These are phyloP conservation scores for Rachycentron canadum DNA, from an alignment of 2,797 vertebrate species.

Conservation along the genomic window DNA sequence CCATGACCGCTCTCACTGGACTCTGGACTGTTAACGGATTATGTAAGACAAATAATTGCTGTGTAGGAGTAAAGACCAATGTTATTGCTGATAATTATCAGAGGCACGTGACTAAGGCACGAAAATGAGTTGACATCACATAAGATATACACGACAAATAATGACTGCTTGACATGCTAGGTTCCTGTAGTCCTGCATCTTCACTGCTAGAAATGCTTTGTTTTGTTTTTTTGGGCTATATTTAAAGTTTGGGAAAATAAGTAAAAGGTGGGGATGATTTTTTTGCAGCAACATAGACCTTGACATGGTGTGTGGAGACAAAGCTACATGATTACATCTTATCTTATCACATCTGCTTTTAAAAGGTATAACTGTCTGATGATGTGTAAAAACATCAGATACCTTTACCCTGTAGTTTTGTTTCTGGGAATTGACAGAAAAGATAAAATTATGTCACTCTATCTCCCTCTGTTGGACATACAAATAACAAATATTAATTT, in stretches of 20 bases:
- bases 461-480: slow-evolving; percentile 40
- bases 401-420: slow-evolving; percentile 2
- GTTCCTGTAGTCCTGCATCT: not conserved
- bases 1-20: slow-evolving; percentile 30
- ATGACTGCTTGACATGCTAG: not conserved
- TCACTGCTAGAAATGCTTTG: not conserved
- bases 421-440: not conserved
- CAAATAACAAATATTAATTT: slow-evolving; percentile 23
- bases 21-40: slow-evolving; percentile 65
- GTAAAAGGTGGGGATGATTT: not conserved
- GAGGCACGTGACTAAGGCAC: not conserved
- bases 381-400: not conserved
- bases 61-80: not conserved
- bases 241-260: not conserved
- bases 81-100: slow-evolving; percentile 31
- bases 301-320: not conserved
- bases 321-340: not conserved
- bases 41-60: slow-evolving; percentile 30
- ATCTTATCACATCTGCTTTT: slow-evolving; percentile 27
- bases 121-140: slow-evolving; percentile 15
- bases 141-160: slow-evolving; percentile 14
- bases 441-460: not conserved
- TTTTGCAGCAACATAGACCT: not conserved
- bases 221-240: not conserved
- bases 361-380: not conserved